Conservation (phyloP, 2,113 vertebrate species). For the Pluvialis apricaria region DNA sequence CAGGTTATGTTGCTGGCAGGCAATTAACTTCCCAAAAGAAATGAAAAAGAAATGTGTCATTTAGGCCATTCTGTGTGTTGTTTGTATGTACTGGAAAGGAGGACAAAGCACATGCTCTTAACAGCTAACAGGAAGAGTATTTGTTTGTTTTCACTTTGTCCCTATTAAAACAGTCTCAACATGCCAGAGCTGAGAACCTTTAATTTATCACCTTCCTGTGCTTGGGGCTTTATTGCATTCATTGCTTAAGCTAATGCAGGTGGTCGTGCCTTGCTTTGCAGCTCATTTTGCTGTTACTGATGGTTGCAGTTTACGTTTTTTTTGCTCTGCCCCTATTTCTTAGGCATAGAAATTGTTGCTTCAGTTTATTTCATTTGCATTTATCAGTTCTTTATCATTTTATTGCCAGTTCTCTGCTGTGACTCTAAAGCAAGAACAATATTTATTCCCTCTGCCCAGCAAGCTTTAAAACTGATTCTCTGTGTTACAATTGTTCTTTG, state of each 20-base stretch:
- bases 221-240: conserved; percentile 14
- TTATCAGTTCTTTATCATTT: conserved; percentile 16
- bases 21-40: not conserved
- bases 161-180: conserved; percentile 35
- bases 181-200: conserved; percentile 37
- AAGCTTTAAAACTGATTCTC: conserved; percentile 1
- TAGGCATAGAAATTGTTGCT: not conserved
- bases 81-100: not conserved
- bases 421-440: not conserved
- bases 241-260: conserved; percentile 45
- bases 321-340: not conserved
- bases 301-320: not conserved
- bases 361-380: conserved; percentile 34
- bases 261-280: not conserved
- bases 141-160: conserved; percentile 44
- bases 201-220: conserved; percentile 55
- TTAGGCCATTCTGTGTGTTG: not conserved
- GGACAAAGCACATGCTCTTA: conserved; percentile 10
- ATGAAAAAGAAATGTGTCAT: not conserved
- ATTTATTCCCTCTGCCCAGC: not conserved
- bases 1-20: not conserved
- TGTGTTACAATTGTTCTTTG: conserved; percentile 20
- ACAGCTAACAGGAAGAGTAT: not conserved
- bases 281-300: not conserved
- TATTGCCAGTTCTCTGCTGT: conserved; percentile 6